Evolutionary conservation across 2,797 vertebrate genomes (phyloP).

Genomic region (Chloroceryle inda): DNA sequence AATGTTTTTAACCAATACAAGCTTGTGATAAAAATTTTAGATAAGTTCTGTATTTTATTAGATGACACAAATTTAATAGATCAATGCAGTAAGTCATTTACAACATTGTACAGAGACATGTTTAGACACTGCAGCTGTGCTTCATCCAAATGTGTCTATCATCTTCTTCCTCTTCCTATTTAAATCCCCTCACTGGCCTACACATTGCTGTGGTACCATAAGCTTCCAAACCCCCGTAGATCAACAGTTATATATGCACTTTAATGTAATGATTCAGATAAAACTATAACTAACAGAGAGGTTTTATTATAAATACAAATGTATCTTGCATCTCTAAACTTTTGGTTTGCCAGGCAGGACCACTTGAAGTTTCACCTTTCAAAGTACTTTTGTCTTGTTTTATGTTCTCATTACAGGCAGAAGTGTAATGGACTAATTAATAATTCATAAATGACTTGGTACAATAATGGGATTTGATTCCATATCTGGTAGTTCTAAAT

Average conservation of each 20-base stretch:
- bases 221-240: neutral
- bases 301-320: neutral
- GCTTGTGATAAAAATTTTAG: neutral
- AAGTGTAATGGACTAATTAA: slow-evolving; percentile 53
- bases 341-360: neutral
- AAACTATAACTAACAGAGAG: neutral
- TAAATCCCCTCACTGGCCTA: neutral
- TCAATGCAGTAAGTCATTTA: neutral
- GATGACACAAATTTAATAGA: neutral
- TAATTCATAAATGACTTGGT: slow-evolving; percentile 52
- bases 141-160: neutral
- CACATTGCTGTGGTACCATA: neutral
- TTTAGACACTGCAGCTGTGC: neutral
- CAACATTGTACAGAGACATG: neutral
- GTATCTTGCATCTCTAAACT: neutral
- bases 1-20: neutral
- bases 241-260: neutral
- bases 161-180: neutral
- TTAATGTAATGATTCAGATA: neutral
- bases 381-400: neutral
- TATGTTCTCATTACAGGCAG: neutral
- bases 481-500: slow-evolving; percentile 30
- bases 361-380: slow-evolving; percentile 15
- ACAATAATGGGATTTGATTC: slow-evolving; percentile 33
- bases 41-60: neutral